Evolutionary conservation across 2,113 vertebrate species (phyloP), one percentile per base, ranked within the genome.

Genomic region (Tichodroma muraria): DNA sequence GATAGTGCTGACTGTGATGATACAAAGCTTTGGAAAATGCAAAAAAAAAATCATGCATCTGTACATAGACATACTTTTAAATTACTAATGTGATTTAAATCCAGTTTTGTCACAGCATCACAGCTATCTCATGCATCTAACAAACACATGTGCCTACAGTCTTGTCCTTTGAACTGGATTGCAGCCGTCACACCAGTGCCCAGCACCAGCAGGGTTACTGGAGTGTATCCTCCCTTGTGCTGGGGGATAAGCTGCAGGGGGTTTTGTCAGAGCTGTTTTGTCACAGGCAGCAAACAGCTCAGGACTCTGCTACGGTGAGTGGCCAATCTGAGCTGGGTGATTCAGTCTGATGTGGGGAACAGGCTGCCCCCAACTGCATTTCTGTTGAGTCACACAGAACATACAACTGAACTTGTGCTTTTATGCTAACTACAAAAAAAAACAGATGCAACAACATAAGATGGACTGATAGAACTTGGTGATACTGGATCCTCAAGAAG

Each of bases 1-100:
- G 14, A 18, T 3, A n/a, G 25, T 11, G 28, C 11, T 0, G 2
- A 70, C 6, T 3, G 1, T 10, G 13, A 79, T 28, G 49, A 56
- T 23, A 53, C n/a, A 69, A 80, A 82, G 8, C 8, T 59, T 72
- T 56, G 38, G 35, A 70, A 79, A 86, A 57, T 5, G 3, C n/a
- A n/a, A n/a, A 75, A 44, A 15, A 72, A 38, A 85, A 60, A 5
- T 15, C 10, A 35, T 8, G 2, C 14, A 68, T 31, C 16, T 40
- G 11, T 45, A 8, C 17, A 17, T 5, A 23, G 63, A 45, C 11
- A 44, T 24, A 15, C 4, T 42, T 78, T 37, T 37, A 84, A 73
- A 47, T 64, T 56, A 57, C 31, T 7, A 37, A 27, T 21, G 5
- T 38, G 33, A 20, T 68, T 76, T n/a, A 69, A 79, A 82, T 50